Evolutionary conservation across 2,113 vertebrate genomes (phyloP).

Genomic region (Cyrtonyx montezumae): DNA sequence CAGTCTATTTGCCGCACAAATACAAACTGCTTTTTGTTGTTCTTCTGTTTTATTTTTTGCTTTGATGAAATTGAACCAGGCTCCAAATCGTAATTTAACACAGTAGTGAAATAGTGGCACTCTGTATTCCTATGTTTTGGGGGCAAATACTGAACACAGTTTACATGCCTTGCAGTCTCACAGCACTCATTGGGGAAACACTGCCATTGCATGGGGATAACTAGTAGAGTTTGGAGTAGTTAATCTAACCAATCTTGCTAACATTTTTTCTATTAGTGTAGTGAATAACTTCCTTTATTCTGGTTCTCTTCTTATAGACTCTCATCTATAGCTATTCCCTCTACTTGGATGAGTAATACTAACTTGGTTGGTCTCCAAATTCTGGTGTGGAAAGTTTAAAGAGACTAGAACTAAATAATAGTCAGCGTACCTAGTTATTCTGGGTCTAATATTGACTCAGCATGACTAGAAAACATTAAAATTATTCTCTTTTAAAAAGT

Average conservation of each 20-base stretch:
- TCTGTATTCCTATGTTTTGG: slow-evolving; percentile 38
- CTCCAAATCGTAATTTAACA: not conserved
- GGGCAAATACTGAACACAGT: not conserved
- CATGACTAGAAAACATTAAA: not conserved
- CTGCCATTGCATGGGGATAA: slow-evolving; percentile 64
- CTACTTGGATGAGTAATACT: slow-evolving; percentile 56
- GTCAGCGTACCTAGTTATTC: not conserved
- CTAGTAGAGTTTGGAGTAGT: slow-evolving; percentile 54
- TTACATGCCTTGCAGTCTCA: slow-evolving; percentile 13
- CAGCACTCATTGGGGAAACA: slow-evolving; percentile 25
- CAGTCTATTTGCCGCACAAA: not conserved
- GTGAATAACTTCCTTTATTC: slow-evolving; percentile 53
- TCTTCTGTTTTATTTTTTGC: not conserved
- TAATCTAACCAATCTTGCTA: not conserved
- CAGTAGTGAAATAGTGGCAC: slow-evolving; percentile 45
- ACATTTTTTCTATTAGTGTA: not conserved
- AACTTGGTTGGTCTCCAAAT: slow-evolving; percentile 48
- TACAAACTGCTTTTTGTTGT: not conserved
- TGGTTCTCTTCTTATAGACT: slow-evolving; percentile 50
- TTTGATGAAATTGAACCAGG: not conserved
- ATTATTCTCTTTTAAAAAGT: not conserved
- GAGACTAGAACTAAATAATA: slow-evolving; percentile 10
- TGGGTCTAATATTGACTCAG: not conserved
- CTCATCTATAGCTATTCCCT: slow-evolving; percentile 25
- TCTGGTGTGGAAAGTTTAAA: slow-evolving; percentile 31